Evolutionary conservation across 2,888 invertebrate species (phyloP).

Genomic region (Leucoptera coffeella): DNA sequence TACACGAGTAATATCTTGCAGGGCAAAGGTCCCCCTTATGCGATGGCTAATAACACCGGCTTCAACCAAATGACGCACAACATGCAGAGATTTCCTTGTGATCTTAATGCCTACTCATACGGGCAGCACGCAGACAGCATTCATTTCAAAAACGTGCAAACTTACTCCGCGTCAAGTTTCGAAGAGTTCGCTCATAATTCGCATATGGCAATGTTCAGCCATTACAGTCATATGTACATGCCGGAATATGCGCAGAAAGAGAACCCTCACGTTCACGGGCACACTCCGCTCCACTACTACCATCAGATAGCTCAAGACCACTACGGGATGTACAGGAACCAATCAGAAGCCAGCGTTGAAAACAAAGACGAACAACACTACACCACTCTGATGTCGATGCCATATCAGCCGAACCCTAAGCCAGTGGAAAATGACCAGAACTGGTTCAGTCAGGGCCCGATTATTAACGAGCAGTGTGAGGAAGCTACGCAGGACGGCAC

Average conservation of each 20-base stretch:
- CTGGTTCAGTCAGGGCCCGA: constrained; percentile 41
- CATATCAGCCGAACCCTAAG: constrained; percentile 60
- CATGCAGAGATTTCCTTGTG: constrained; percentile 37
- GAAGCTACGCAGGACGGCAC: constrained; percentile 27
- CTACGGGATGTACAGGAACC: constrained; percentile 35
- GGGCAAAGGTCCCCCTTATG: constrained; percentile 34
- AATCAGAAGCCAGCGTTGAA: constrained; percentile 32
- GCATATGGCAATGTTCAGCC: constrained; percentile 43
- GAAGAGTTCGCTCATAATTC: constrained; percentile 50
- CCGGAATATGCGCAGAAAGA: constrained; percentile 37
- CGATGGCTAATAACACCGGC: constrained; percentile 18
- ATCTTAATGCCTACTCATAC: constrained; percentile 39
- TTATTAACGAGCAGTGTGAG: constrained; percentile 28
- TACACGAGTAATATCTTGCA: constrained; percentile 38
- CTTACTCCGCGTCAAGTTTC: constrained; percentile 42
- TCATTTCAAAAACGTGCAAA: constrained; percentile 34
- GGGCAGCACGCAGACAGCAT: constrained; percentile 20
- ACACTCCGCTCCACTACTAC: constrained; percentile 28
- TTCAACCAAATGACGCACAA: constrained; percentile 25
- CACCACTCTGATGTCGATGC: constrained; percentile 61
- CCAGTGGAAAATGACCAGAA: constrained; percentile 47
- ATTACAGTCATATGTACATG: constrained; percentile 41
- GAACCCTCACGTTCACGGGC: constrained; percentile 17
- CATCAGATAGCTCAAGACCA: constrained; percentile 24
- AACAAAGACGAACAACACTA: constrained; percentile 51